phyloP scores from a whole-genome alignment of 64 coral and sea anemone species.

The Exaiptasia diaphana region DNA sequence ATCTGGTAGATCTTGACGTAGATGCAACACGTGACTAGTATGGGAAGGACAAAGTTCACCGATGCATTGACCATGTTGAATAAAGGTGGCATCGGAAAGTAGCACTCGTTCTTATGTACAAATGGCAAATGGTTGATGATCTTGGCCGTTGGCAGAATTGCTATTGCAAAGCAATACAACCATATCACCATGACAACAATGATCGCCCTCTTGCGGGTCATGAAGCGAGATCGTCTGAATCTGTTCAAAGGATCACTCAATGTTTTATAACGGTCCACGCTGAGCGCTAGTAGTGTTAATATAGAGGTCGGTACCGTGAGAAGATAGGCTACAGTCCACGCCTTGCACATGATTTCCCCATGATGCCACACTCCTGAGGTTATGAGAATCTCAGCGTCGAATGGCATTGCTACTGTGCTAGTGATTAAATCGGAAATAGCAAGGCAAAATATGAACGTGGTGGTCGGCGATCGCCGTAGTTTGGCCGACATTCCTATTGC shows the following conservation, averaged over 20 bases:
- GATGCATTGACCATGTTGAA: background rate
- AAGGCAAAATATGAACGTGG: constrained; percentile 1
- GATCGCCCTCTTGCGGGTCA: constrained; percentile 22
- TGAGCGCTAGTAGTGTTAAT: constrained; percentile 20
- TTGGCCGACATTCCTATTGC: background rate
- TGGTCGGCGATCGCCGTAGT: constrained; percentile 21
- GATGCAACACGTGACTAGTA: constrained; percentile 22
- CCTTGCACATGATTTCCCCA: constrained; percentile 7
- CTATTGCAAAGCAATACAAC: constrained; percentile 22
- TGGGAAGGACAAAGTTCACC: constrained; percentile 4
- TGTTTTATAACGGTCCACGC: constrained; percentile 30
- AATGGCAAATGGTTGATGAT: background rate
- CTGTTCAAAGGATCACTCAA: constrained; percentile 43
- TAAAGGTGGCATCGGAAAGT: background rate
- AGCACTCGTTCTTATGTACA: background rate
- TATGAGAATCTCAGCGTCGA: constrained; percentile 25
- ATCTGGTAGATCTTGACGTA: constrained; percentile 36
- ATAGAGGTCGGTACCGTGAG: constrained; percentile 24
- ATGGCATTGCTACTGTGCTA: background rate
- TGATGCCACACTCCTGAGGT: constrained; percentile 15
- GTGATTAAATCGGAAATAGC: constrained; percentile 44
- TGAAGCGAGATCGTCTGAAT: constrained; percentile 33
- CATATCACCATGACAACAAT: constrained; percentile 21
- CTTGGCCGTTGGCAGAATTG: constrained; percentile 6
- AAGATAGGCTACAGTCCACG: background rate